These are phyloP conservation scores for Gymnothorax javanicus DNA, from an alignment of 2,797 vertebrate species.

Conservation along the genomic window DNA sequence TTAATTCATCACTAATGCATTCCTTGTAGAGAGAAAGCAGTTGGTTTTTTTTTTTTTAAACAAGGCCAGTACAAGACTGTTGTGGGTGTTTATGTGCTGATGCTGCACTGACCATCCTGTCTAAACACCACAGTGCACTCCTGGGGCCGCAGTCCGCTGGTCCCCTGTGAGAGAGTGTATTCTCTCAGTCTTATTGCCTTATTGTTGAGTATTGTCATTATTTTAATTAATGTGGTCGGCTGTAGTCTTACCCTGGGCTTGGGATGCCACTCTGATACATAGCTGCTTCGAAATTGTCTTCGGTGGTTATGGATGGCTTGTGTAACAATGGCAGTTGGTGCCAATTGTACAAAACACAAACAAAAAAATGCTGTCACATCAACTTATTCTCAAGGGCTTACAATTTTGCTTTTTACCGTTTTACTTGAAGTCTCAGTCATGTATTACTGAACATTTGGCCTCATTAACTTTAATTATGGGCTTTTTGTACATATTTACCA, in stretches of 20 bases:
- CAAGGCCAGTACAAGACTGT: not conserved
- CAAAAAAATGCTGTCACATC: not conserved
- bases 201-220: not conserved
- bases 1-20: not conserved
- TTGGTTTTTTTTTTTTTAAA: not conserved
- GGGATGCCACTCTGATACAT: not conserved
- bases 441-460: not conserved
- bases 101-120: not conserved
- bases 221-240: slow-evolving; percentile 1
- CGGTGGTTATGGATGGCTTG: not conserved
- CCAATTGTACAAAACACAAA: not conserved
- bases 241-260: not conserved
- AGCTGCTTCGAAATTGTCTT: not conserved
- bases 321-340: not conserved
- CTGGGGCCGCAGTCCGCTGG: not conserved
- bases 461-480: not conserved
- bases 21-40: not conserved
- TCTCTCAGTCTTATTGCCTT: not conserved
- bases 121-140: not conserved
- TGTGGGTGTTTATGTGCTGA: not conserved
- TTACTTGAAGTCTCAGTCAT: not conserved
- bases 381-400: not conserved
- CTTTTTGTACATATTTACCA: not conserved
- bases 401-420: not conserved
- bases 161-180: not conserved